Evolutionary conservation across 2,797 vertebrate species (phyloP).

Genomic region (Dryobates pubescens): DNA sequence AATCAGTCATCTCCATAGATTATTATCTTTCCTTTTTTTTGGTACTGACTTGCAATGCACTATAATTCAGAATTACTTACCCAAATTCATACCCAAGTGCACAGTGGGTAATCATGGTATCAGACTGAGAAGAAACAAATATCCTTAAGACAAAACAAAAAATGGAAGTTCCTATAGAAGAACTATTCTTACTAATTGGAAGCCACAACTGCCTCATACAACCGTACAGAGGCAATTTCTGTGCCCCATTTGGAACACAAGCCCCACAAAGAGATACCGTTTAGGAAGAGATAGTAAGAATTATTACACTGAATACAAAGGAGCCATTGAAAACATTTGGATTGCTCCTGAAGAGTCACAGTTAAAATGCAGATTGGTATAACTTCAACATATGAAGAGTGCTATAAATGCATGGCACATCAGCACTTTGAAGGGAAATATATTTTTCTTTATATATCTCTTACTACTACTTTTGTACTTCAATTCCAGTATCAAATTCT

Average conservation of each 20-base stretch:
- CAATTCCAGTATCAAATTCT: background rate
- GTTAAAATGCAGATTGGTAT: background rate
- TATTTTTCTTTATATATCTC: background rate
- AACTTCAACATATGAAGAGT: background rate
- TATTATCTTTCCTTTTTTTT: background rate
- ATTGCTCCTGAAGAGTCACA: background rate
- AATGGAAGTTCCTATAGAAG: background rate
- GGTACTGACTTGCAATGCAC: background rate
- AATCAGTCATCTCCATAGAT: constrained; percentile 3
- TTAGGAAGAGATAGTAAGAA: background rate
- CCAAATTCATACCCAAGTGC: background rate
- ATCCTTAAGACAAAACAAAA: background rate
- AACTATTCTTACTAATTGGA: background rate
- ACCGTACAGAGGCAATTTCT: background rate
- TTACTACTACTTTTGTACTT: background rate
- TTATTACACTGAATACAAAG: background rate
- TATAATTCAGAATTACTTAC: background rate
- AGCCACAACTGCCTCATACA: background rate
- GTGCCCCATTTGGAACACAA: background rate
- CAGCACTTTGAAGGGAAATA: background rate
- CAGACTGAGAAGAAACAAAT: constrained; percentile 10
- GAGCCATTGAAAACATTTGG: background rate
- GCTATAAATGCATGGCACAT: background rate
- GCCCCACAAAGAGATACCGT: background rate
- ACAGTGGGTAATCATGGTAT: background rate